phyloP scores from a whole-genome alignment of 1,140 invertebrate species.

The Bemisia tabaci region DNA sequence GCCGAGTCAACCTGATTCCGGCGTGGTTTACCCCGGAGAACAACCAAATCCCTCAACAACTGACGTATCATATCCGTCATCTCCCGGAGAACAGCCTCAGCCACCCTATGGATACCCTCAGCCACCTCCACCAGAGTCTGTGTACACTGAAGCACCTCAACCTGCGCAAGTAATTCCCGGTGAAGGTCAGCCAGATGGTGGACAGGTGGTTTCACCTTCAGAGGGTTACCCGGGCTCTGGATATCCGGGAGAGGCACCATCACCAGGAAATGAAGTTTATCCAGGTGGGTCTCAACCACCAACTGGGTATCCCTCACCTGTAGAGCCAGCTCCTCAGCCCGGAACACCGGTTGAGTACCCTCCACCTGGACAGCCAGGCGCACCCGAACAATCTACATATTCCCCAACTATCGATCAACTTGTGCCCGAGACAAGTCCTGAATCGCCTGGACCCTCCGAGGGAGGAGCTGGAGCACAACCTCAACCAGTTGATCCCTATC shows the following conservation, averaged over 20 bases:
- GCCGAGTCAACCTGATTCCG: conserved; percentile 26
- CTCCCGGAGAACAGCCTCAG: conserved; percentile 16
- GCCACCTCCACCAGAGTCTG: conserved; percentile 6
- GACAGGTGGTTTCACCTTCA: conserved; percentile 3
- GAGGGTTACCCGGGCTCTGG: conserved; percentile 18
- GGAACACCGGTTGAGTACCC: not conserved
- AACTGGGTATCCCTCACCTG: conserved; percentile 16
- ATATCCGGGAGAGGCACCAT: conserved; percentile 13
- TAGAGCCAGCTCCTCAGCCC: not conserved
- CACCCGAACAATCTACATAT: not conserved
- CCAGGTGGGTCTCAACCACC: not conserved
- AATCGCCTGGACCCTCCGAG: no score
- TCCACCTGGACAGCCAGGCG: not conserved
- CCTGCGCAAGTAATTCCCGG: not conserved
- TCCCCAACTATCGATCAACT: not conserved
- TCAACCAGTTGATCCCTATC: not conserved
- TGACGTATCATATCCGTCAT: conserved; percentile 28
- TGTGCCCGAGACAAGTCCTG: not conserved
- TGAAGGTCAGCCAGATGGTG: conserved; percentile 1
- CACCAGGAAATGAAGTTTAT: conserved; percentile 1
- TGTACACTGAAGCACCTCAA: not conserved
- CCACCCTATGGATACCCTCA: conserved; percentile 3
- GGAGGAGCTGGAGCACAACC: not conserved
- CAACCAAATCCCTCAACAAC: conserved; percentile 16
- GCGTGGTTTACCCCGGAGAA: conserved; percentile 15